phyloP scores from a whole-genome alignment of 1,140 invertebrate genomes.

The Polyergus mexicanus region DNA sequence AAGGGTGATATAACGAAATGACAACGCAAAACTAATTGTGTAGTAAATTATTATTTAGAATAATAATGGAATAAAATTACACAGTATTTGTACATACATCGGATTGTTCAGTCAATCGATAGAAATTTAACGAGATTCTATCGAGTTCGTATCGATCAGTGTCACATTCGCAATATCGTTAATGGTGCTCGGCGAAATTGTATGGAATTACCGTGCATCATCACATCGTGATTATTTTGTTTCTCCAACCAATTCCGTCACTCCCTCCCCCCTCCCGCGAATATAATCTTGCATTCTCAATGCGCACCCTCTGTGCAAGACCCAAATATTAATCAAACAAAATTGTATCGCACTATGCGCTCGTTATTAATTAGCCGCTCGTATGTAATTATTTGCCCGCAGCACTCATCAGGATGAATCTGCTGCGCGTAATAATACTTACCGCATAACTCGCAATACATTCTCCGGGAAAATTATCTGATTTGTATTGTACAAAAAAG shows the following conservation, averaged over 20 bases:
- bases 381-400: slow-evolving; percentile 31
- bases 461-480: neutral
- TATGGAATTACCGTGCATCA: slow-evolving; percentile 39
- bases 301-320: slow-evolving; percentile 5
- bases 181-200: slow-evolving; percentile 30
- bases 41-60: slow-evolving; percentile 40
- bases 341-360: slow-evolving; percentile 21
- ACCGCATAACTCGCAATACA: neutral
- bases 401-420: slow-evolving; percentile 1
- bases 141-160: slow-evolving; percentile 14
- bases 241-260: slow-evolving; percentile 29
- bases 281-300: slow-evolving; percentile 21
- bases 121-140: slow-evolving; percentile 54
- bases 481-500: neutral
- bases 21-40: slow-evolving; percentile 44
- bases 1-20: slow-evolving; percentile 21
- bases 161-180: slow-evolving; percentile 48
- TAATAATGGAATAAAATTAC: slow-evolving; percentile 32
- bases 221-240: slow-evolving; percentile 34
- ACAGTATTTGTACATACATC: slow-evolving; percentile 25
- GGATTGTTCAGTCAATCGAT: neutral
- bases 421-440: neutral
- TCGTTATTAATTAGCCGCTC: slow-evolving; percentile 36
- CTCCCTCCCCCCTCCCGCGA: neutral
- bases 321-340: slow-evolving; percentile 34